Evolutionary conservation across 2,888 invertebrate species (phyloP).

Genomic region (Calameuta idolon): DNA sequence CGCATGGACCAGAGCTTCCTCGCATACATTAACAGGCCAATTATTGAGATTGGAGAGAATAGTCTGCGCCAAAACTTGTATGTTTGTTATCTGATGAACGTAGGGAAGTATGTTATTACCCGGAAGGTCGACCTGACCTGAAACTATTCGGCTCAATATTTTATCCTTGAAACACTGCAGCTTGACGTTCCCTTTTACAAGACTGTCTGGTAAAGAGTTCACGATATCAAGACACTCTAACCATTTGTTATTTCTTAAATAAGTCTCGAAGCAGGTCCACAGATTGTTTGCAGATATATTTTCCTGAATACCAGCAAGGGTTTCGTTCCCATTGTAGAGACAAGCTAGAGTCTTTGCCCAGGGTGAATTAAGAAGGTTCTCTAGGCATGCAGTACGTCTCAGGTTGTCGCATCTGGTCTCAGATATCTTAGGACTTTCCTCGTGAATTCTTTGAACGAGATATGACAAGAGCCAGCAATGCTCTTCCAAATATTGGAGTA

Average conservation of each 20-base stretch:
- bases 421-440: slow-evolving; percentile 68
- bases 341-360: slow-evolving; percentile 70
- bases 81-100: slow-evolving; percentile 54
- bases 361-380: slow-evolving; percentile 72
- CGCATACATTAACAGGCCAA: slow-evolving; percentile 56
- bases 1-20: slow-evolving; percentile 49
- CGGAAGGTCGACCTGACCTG: slow-evolving; percentile 51
- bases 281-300: slow-evolving; percentile 70
- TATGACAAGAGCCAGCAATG: slow-evolving; percentile 79
- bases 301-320: slow-evolving; percentile 73
- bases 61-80: slow-evolving; percentile 49
- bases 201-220: slow-evolving; percentile 72
- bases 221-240: slow-evolving; percentile 67
- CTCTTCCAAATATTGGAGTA: slow-evolving; percentile 74
- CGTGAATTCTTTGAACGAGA: slow-evolving; percentile 75
- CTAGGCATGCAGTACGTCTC: slow-evolving; percentile 71
- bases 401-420: slow-evolving; percentile 70
- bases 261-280: slow-evolving; percentile 69
- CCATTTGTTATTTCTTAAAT: slow-evolving; percentile 67
- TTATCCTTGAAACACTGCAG: slow-evolving; percentile 72
- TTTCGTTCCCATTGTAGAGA: slow-evolving; percentile 72
- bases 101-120: slow-evolving; percentile 39
- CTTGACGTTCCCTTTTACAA: slow-evolving; percentile 69
- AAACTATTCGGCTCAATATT: slow-evolving; percentile 72
- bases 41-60: slow-evolving; percentile 51